phyloP scores from a whole-genome alignment of 92 coral and sea anemone genomes.

The Epizoanthus illoricatus region DNA sequence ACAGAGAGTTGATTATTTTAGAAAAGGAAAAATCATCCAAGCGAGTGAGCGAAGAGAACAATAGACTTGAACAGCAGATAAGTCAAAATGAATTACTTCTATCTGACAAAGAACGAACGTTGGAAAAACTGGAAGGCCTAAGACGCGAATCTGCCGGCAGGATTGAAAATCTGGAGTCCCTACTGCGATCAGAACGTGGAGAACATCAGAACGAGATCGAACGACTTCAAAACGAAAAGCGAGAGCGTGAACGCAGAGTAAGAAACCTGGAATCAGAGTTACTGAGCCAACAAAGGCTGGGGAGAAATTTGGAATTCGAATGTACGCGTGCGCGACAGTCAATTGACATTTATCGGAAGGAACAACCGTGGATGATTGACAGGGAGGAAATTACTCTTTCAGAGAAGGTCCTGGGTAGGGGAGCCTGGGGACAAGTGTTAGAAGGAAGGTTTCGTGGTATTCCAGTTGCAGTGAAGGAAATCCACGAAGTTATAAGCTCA shows the following conservation, averaged over 20 bases:
- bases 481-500: constrained; percentile 80
- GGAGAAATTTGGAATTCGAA: constrained; percentile 67
- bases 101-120: constrained; percentile 53
- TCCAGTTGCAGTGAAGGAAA: constrained; percentile 82
- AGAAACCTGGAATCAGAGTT: constrained; percentile 51
- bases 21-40: constrained; percentile 62
- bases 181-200: constrained; percentile 55
- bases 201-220: constrained; percentile 46
- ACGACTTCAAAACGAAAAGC: constrained; percentile 61
- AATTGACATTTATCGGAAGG: constrained; percentile 59
- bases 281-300: constrained; percentile 55
- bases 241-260: constrained; percentile 61
- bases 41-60: constrained; percentile 48
- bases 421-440: constrained; percentile 87
- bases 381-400: constrained; percentile 66
- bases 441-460: constrained; percentile 84
- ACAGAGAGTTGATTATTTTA: constrained; percentile 52
- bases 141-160: constrained; percentile 47
- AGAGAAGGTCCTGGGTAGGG: constrained; percentile 76
- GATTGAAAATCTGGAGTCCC: constrained; percentile 45
- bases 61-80: constrained; percentile 51
- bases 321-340: constrained; percentile 59
- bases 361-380: constrained; percentile 80
- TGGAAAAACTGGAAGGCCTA: constrained; percentile 52
- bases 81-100: constrained; percentile 48